Conservation (phyloP, 2,797 vertebrate genomes). For the Pteropus rufus region DNA sequence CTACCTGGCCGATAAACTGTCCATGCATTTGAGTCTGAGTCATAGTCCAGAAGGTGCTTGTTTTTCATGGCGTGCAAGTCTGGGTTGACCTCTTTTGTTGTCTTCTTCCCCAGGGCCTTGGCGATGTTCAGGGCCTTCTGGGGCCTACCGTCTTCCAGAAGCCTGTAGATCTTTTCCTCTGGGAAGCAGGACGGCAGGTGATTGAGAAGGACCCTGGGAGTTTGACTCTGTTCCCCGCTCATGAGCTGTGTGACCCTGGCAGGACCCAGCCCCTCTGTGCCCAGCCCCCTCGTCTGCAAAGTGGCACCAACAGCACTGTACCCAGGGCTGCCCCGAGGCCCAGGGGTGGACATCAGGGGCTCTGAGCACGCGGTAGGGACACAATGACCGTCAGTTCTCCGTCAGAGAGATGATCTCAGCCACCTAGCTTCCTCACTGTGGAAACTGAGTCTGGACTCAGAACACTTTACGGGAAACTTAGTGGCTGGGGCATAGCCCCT, state of each 20-base stretch:
- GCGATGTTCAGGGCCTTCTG: slow-evolving; percentile 17
- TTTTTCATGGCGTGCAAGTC: slow-evolving; percentile 25
- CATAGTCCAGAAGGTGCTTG: background rate
- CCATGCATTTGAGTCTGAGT: background rate
- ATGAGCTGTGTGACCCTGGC: background rate
- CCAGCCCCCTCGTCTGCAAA: background rate
- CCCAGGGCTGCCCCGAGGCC: background rate
- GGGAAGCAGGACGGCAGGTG: background rate
- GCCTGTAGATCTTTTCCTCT: slow-evolving; percentile 30
- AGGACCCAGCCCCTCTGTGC: background rate
- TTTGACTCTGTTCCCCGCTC: background rate
- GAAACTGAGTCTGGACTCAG: background rate
- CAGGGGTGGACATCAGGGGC: accelerated
- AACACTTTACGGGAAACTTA: background rate
- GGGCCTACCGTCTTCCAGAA: background rate
- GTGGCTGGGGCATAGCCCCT: accelerated
- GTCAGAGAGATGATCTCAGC: background rate
- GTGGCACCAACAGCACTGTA: accelerated
- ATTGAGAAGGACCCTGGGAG: background rate
- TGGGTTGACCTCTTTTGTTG: slow-evolving; percentile 14
- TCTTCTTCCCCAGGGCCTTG: background rate
- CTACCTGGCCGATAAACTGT: background rate
- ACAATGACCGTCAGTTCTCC: accelerated
- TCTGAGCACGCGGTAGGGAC: accelerated
- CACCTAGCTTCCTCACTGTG: background rate